Evolutionary conservation across 2,113 vertebrate species (phyloP), one percentile per base, ranked within the genome.

Genomic region (Seriola dumerili): DNA sequence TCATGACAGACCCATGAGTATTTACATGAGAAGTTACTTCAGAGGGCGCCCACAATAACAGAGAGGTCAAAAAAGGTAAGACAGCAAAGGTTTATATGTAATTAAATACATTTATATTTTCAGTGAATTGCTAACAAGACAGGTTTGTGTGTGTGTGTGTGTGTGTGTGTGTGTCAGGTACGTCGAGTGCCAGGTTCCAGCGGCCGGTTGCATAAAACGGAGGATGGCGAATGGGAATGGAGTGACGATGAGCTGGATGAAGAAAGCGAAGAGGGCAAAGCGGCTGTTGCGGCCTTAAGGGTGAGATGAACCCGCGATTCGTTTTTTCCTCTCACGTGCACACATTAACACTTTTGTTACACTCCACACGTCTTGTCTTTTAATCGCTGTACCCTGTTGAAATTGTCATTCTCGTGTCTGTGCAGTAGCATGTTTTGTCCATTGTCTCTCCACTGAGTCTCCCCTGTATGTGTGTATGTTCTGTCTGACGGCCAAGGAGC

Each of bases 201-300:
- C 0, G 98, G 98, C 19, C 97, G 97, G 61, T 96, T 99, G 65
- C 98, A 99, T 87, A 99, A 99, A 94, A 99, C 98, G 0, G 97
- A 98, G 89, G 98, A 99, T 7, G 98, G 98, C 0, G 97, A 97
- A 83, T 99, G 98, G 98, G 98, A 99, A 70, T 99, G 98, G 98
- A 99, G 98, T 0, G 98, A 99, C 5, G 97, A 99, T 6, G 97
- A 98, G 69, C 92, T 99, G 46, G 98, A 99, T 63, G 97, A 98
- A 91, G 97, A 99, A 88, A 99, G 97, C 0, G 97, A 98, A 86
- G 97, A 99, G 88, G 97, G 98, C 80, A 98, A 94, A 95, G 96
- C 96, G n/a, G 97, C 95, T 8, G 91, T 95, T 12, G 89, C 93
- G 34, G 93, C 93, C 74, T 89, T 93, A 63, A 88, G 95, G 91